phyloP scores from a whole-genome alignment of 2,113 vertebrate species.

The Peromyscus leucopus region DNA sequence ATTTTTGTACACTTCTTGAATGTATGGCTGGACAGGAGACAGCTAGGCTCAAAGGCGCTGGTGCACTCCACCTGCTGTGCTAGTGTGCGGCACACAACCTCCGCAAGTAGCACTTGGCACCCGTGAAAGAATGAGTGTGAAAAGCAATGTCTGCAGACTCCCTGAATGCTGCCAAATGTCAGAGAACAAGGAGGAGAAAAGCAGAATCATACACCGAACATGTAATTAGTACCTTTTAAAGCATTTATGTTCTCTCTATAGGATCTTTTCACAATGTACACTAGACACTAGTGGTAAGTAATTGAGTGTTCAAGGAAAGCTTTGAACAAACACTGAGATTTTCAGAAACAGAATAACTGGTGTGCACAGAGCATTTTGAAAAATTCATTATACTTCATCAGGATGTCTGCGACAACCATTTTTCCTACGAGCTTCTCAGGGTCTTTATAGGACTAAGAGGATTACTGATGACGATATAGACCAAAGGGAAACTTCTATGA shows the following conservation, averaged over 20 bases:
- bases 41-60: not conserved
- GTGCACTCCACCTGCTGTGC: not conserved
- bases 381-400: not conserved
- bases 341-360: slow-evolving; percentile 1
- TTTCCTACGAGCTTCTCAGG: slow-evolving; percentile 3
- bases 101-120: not conserved
- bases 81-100: not conserved
- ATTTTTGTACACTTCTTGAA: slow-evolving; percentile 11
- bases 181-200: not conserved
- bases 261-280: not conserved
- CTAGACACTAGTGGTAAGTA: not conserved
- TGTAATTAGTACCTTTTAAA: not conserved
- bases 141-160: not conserved
- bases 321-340: not conserved
- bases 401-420: not conserved
- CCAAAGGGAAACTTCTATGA: not conserved
- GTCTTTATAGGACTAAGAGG: not conserved
- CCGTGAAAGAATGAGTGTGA: not conserved
- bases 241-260: not conserved
- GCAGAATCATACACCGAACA: not conserved
- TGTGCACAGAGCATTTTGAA: not conserved
- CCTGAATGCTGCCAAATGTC: not conserved
- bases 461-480: not conserved
- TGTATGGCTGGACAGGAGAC: not conserved
- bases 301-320: not conserved